These are phyloP conservation scores for Caenorhabditis briggsae DNA, from an alignment of 1,140 invertebrate species.

Conservation along the genomic window DNA sequence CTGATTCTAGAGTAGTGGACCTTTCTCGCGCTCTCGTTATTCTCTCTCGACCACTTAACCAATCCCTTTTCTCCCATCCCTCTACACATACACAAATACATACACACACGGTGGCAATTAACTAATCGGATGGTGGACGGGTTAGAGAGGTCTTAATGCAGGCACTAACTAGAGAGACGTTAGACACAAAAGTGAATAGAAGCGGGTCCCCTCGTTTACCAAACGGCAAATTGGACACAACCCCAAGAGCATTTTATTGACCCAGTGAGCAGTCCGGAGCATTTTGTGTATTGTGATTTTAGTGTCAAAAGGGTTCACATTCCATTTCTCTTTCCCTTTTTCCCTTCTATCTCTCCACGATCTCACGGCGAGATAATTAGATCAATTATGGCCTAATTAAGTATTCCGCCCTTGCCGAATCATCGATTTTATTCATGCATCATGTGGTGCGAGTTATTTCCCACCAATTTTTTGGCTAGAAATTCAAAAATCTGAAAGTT, in stretches of 20 bases:
- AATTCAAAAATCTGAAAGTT: too few species aligned
- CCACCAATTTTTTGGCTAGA: too few species aligned
- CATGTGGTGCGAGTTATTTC: too few species aligned
- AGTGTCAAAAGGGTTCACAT: too few species aligned
- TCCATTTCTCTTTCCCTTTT: too few species aligned
- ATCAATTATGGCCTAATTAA: conserved; percentile 36
- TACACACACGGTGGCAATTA: conserved; percentile 42
- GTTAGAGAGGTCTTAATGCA: not conserved
- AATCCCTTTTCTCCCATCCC: not conserved
- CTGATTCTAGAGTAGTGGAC: not conserved
- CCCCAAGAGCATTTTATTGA: not conserved
- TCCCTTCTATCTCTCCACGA: not conserved
- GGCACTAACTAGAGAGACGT: not conserved
- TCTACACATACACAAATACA: not conserved
- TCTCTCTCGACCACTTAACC: conserved; percentile 54
- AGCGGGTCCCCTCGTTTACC: not conserved
- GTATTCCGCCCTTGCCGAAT: not conserved
- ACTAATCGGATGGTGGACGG: conserved; percentile 10
- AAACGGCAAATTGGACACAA: conserved; percentile 46
- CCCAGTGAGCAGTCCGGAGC: conserved; percentile 1
- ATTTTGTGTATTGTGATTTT: conserved; percentile 10
- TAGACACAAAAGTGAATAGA: not conserved
- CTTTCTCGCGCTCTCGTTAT: not conserved
- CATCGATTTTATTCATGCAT: not conserved
- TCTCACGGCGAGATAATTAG: conserved; percentile 21